Evolutionary conservation across 2,797 vertebrate genomes (phyloP).

Genomic region (Ambastaia sidthimunki): DNA sequence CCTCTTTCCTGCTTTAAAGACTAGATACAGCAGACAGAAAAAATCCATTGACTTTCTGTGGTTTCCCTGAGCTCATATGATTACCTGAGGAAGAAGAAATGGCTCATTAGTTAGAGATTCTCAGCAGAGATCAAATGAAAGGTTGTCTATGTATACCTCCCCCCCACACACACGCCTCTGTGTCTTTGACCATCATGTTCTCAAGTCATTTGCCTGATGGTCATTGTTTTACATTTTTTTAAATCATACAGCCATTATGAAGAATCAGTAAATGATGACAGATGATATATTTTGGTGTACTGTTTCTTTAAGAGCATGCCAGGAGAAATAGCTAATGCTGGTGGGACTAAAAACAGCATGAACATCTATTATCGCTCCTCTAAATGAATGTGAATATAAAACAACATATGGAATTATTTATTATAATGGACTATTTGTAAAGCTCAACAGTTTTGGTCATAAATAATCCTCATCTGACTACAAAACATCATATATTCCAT

Average conservation of each 20-base stretch:
- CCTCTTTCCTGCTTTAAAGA: constrained; percentile 32
- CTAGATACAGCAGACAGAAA: constrained; percentile 16
- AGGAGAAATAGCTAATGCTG: neutral
- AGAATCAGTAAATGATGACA: neutral
- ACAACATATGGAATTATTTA: neutral
- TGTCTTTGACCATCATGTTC: too few relatives aligned
- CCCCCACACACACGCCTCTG: neutral
- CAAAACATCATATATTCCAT: constrained; percentile 40
- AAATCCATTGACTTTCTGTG: constrained; percentile 61
- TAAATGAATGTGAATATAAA: neutral
- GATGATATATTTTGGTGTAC: neutral
- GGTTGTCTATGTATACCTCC: neutral
- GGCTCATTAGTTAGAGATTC: constrained; percentile 46
- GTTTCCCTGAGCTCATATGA: constrained; percentile 63
- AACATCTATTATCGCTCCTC: neutral
- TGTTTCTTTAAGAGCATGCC: neutral
- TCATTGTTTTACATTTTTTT: constrained; percentile 6
- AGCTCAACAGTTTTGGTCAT: neutral
- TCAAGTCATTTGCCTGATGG: neutral
- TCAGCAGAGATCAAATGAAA: constrained; percentile 49
- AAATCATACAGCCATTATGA: too few relatives aligned
- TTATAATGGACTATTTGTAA: neutral
- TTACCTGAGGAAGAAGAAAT: constrained; percentile 61
- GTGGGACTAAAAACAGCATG: neutral
- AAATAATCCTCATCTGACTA: neutral